Base-by-base conservation (phyloP, 2,888 invertebrate genomes). In the Vesta saturnalis region DNA sequence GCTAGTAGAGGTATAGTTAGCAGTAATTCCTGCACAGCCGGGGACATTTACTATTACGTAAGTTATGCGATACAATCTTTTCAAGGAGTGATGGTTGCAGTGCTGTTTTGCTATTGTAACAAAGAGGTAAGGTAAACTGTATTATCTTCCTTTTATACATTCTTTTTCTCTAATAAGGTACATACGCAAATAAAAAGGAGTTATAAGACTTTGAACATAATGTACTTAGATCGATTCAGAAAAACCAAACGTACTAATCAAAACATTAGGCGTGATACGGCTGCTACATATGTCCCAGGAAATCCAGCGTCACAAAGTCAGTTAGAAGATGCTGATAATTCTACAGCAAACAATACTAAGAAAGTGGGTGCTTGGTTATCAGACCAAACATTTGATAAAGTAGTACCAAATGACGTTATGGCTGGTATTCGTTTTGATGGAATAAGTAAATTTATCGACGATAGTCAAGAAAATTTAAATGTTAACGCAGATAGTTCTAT, bases 51-150 rank as follows among this genome's bases (percentile, higher is more conserved):
- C 76, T 89, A 88, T 74, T 88, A 86, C 75, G 74, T 86, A n/a
- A 86, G 88, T 0, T 90, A 90, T 73, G 79, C 86, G 0, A 80
- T 90, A 30, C 89, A 90, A 74, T 89, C 87, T 0, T 75, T 89
- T 1, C 91, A 91, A 79, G 90, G 90, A 2, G 83, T 89, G 60
- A 82, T 89, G 35, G 89, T 91, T 0, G 89, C 91, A 2, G 75
- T 89, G 71, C 82, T 92, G 0, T 91, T 89, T 76, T 92, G 92
- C 74, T 92, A 91, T 74, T 82, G 86, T 1, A 91, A 90, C 75
- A 86, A 86, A 75, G 91, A 92, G 87, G 84, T 83, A 74, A 72
- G 71, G 15, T 12, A 22, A 18, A 19, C 30, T 46, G 19, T 15
- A 46, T 12, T 19, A 18, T 49, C n/a, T 18, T 56, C 16, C 15